A percentile compares a stretch with the other conserved stretches of the same genome.
phyloP scores from a whole-genome alignment of 2,888 invertebrate genomes.

The Stenodera caucasica region DNA sequence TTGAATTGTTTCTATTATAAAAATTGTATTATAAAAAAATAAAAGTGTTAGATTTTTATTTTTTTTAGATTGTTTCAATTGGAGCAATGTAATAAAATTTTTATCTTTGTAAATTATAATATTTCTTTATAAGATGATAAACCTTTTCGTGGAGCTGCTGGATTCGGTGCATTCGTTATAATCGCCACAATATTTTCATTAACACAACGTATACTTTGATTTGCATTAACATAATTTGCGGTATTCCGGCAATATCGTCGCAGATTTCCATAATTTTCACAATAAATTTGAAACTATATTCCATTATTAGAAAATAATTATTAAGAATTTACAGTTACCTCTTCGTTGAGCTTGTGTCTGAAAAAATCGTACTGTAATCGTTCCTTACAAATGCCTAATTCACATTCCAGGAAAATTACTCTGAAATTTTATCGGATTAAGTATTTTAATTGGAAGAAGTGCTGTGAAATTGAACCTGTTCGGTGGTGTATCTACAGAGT shows the following conservation, averaged over 20 bases:
- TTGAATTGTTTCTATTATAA: not conserved
- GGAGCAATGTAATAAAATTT: not conserved
- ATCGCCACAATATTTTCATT: slow-evolving; percentile 36
- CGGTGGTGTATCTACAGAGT: slow-evolving; percentile 63
- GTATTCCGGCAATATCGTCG: slow-evolving; percentile 52
- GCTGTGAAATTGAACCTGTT: slow-evolving; percentile 59
- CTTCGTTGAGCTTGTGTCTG: too few relatives aligned
- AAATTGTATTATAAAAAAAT: not conserved
- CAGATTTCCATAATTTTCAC: slow-evolving; percentile 51
- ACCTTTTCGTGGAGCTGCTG: slow-evolving; percentile 37
- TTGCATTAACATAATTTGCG: slow-evolving; percentile 47
- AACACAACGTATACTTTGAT: slow-evolving; percentile 48
- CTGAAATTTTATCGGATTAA: slow-evolving; percentile 31
- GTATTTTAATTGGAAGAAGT: not conserved
- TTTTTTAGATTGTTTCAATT: slow-evolving; percentile 1
- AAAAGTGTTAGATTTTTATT: not conserved
- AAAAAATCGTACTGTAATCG: slow-evolving; percentile 45
- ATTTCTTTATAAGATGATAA: not conserved
- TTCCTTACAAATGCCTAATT: slow-evolving; percentile 50
- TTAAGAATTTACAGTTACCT: slow-evolving; percentile 32
- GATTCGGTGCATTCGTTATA: slow-evolving; percentile 41
- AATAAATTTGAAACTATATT: slow-evolving; percentile 48
- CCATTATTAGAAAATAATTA: not conserved
- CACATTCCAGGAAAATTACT: slow-evolving; percentile 52
- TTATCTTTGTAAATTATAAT: not conserved